A percentile compares a stretch with the other conserved stretches of the same genome.
These are phyloP conservation scores for Pelagia noctiluca DNA, from an alignment of 30 jellyfish, hydroid and myxozoan genomes.

Conservation along the genomic window DNA sequence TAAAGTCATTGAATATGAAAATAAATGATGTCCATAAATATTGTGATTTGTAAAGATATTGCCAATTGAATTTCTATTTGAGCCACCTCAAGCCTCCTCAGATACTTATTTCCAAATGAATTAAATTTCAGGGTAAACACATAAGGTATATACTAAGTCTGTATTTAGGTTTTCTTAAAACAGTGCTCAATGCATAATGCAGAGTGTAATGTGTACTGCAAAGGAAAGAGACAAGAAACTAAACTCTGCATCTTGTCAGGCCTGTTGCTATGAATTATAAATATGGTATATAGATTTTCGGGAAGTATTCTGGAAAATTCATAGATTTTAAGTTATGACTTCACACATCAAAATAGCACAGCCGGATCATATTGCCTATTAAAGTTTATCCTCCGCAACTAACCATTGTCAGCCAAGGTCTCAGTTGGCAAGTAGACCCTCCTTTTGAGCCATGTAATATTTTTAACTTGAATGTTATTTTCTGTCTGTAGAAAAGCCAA, in stretches of 20 bases:
- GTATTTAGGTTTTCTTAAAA: not conserved
- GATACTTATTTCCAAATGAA: too few relatives aligned
- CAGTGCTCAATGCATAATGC: not conserved
- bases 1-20: too few relatives aligned
- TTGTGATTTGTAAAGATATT: too few relatives aligned
- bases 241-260: too few relatives aligned
- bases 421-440: not conserved
- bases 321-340: not conserved
- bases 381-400: not conserved
- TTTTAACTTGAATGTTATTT: too few relatives aligned
- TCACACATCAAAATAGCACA: not conserved
- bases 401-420: not conserved
- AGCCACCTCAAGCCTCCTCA: too few relatives aligned
- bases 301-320: not conserved
- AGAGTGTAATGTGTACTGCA: not conserved
- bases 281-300: not conserved
- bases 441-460: not conserved
- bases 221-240: not conserved
- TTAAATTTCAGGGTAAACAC: too few relatives aligned
- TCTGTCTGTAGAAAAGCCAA: slow-evolving; percentile 51
- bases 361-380: not conserved
- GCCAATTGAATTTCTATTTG: too few relatives aligned
- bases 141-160: too few relatives aligned
- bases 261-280: too few relatives aligned
- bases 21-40: too few relatives aligned